phyloP scores from a whole-genome alignment of 1,140 invertebrate genomes.

The Procambarus clarkii region DNA sequence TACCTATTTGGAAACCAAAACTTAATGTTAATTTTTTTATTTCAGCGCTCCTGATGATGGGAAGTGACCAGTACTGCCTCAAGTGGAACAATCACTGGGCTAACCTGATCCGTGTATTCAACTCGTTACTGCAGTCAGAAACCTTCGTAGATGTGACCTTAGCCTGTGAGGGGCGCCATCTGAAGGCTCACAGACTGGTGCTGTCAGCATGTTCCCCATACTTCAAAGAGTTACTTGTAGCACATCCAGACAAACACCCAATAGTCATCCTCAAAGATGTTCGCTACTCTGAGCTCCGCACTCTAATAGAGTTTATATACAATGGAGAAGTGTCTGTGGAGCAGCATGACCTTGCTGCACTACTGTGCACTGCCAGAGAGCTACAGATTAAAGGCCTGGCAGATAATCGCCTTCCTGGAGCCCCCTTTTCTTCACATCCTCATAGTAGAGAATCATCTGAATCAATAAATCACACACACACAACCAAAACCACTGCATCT shows the following conservation, averaged over 20 bases:
- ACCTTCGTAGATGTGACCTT: slow-evolving; percentile 94
- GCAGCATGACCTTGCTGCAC: slow-evolving; percentile 90
- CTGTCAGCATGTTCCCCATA: slow-evolving; percentile 95
- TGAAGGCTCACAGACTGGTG: slow-evolving; percentile 95
- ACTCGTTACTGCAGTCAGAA: slow-evolving; percentile 92
- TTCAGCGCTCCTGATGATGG: slow-evolving; percentile 85
- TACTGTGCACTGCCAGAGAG: slow-evolving; percentile 87
- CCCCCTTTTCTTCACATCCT: slow-evolving; percentile 20
- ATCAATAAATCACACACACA: slow-evolving; percentile 14
- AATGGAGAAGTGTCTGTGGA: slow-evolving; percentile 94
- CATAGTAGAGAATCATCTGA: slow-evolving; percentile 31
- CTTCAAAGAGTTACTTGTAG: slow-evolving; percentile 92
- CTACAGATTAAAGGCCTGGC: slow-evolving; percentile 91
- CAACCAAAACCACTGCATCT: slow-evolving; percentile 29
- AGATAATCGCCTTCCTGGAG: slow-evolving; percentile 81
- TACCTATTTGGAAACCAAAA: neutral
- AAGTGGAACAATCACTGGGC: slow-evolving; percentile 93
- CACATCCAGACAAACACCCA: slow-evolving; percentile 93
- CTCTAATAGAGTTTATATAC: slow-evolving; percentile 94
- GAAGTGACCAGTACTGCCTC: slow-evolving; percentile 90
- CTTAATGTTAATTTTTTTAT: slow-evolving; percentile 72
- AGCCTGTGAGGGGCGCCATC: slow-evolving; percentile 91
- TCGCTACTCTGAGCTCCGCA: slow-evolving; percentile 90
- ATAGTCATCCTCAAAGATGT: slow-evolving; percentile 94
- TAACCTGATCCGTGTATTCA: slow-evolving; percentile 93